Base-by-base conservation (phyloP, 2,888 invertebrate species). In the Xestia rhomboidea region DNA sequence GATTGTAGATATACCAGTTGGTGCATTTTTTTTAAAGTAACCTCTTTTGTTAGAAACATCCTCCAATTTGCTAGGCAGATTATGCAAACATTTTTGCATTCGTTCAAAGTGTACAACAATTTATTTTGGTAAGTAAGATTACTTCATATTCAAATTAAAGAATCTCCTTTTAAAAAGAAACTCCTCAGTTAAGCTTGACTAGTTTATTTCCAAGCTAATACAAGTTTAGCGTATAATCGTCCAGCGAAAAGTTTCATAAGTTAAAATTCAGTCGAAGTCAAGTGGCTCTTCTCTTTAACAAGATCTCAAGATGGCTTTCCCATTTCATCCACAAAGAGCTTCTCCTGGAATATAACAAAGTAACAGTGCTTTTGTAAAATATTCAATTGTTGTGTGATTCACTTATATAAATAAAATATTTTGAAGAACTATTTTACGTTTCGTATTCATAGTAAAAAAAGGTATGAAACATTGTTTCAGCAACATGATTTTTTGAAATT, bases 281-380 rank as follows among this genome's bases (percentile, higher is more conserved):
- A 91, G 89, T 86, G 80, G 84, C 82, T 76, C 85, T 88, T 88
- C 81, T 76, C 70, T 85, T 81, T 87, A 82, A 89, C 77, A 85
- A 88, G 86, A 79, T 86, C 85, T 89, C 81, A 68, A 88, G 84
- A 83, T 84, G 79, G 82, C 81, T 89, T 88, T 87, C 87, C 82
- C 78, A 87, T 91, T 90, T 86, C 81, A 85, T 85, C 69, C 67
- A 76, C 79, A 81, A 81, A 68, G 68, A 64, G 71, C 44, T 66
- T 76, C 73, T 69, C 46, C 27, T 74, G 27, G 24, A 76, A 74
- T 84, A 71, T 79, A 70, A 71, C 38, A 72, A 74, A 57, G 69
- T 72, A 54, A 66, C 34, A 73, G n/a, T 68, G 62, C 51, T 69
- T 67, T 68, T 67, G 46, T 72, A 77, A 62, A 77, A 73, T 60